Evolutionary conservation across 1,140 invertebrate species (phyloP).

Genomic region (Lordiphosa mommai): DNA sequence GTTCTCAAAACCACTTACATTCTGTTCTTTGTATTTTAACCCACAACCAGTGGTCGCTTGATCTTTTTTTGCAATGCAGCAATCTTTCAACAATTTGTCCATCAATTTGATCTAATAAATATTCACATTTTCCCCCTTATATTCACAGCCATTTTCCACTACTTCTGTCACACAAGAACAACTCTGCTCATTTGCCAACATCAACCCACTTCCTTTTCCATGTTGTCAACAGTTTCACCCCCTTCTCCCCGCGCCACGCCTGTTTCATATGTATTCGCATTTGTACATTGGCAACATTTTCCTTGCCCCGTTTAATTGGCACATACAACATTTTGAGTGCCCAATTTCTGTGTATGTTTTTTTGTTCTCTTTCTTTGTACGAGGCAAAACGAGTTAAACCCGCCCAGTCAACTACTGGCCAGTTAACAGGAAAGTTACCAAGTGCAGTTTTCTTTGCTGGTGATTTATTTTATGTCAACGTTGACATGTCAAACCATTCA

Average conservation of each 20-base stretch:
- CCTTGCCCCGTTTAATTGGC: constrained; percentile 64
- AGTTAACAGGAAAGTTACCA: constrained; percentile 46
- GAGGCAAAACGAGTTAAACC: constrained; percentile 2
- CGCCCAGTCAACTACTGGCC: constrained; percentile 24
- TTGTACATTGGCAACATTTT: constrained; percentile 67
- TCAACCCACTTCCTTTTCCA: constrained; percentile 35
- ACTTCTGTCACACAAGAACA: constrained; percentile 2
- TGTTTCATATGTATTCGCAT: constrained; percentile 42
- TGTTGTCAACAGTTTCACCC: constrained; percentile 32
- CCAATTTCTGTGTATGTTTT: constrained; percentile 39
- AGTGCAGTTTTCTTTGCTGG: constrained; percentile 67
- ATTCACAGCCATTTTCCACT: constrained; percentile 23
- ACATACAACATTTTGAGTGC: constrained; percentile 63
- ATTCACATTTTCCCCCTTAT: neutral
- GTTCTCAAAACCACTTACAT: too few species aligned
- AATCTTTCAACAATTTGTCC: too few species aligned
- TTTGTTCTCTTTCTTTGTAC: neutral
- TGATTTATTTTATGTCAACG: constrained; percentile 79
- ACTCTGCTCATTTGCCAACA: constrained; percentile 33
- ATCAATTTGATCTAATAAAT: too few species aligned
- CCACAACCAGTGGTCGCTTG: too few species aligned
- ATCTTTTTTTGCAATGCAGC: too few species aligned
- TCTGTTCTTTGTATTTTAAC: too few species aligned
- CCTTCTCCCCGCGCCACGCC: neutral
- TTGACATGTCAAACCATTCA: constrained; percentile 79